phyloP scores from a whole-genome alignment of 2,797 vertebrate species.

The Xiphorhynchus erythropygius region DNA sequence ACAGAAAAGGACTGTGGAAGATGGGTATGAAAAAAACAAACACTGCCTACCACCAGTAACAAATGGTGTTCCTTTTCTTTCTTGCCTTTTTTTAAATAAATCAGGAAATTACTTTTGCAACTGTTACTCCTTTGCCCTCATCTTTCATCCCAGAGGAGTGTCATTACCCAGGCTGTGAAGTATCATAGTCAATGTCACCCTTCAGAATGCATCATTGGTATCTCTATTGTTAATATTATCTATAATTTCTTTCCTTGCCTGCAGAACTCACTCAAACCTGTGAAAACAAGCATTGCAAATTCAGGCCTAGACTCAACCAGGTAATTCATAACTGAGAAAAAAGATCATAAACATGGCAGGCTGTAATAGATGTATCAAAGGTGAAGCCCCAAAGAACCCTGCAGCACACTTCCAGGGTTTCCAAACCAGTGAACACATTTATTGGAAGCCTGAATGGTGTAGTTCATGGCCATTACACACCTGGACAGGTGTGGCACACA shows the following conservation, averaged over 20 bases:
- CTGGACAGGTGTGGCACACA: background rate
- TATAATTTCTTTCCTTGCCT: slow-evolving; percentile 52
- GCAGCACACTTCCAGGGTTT: background rate
- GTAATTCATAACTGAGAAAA: background rate
- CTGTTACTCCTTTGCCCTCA: background rate
- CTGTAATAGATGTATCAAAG: background rate
- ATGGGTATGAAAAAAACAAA: background rate
- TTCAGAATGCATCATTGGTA: slow-evolving; percentile 49
- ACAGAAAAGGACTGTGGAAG: background rate
- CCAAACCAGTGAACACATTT: background rate
- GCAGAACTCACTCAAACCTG: slow-evolving; percentile 51
- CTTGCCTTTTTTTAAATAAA: background rate
- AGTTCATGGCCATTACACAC: background rate
- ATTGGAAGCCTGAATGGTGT: background rate
- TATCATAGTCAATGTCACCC: slow-evolving; percentile 61
- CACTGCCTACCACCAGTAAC: background rate
- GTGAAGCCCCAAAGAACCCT: background rate
- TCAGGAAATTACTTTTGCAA: slow-evolving; percentile 32
- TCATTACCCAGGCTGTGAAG: slow-evolving; percentile 65
- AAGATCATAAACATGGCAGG: background rate
- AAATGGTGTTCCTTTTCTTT: background rate
- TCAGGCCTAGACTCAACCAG: background rate
- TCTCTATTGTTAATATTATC: slow-evolving; percentile 21
- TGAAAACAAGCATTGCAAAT: background rate
- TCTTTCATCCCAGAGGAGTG: background rate